phyloP scores from a whole-genome alignment of 2,113 vertebrate species.

The Coptodon bakossiorum region DNA sequence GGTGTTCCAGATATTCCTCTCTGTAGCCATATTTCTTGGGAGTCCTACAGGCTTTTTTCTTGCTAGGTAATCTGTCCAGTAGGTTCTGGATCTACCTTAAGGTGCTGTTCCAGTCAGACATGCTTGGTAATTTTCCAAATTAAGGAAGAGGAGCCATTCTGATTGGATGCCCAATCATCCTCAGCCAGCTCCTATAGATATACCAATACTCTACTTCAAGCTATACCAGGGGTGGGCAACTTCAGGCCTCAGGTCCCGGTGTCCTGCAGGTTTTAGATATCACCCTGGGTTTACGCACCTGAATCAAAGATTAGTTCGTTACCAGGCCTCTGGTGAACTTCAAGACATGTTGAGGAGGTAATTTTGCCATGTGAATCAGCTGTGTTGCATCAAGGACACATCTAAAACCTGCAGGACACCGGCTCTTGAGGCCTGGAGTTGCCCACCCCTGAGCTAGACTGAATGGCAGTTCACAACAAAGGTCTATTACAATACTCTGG shows the following conservation, averaged over 20 bases:
- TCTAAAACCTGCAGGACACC: neutral
- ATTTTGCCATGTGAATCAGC: neutral
- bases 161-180: neutral
- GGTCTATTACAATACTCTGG: neutral
- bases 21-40: neutral
- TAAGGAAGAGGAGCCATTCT: neutral
- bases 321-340: neutral
- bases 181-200: neutral
- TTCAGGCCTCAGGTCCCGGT: neutral
- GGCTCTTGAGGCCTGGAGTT: neutral
- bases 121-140: neutral
- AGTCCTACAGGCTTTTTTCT: neutral
- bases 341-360: neutral
- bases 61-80: neutral
- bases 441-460: neutral
- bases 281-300: neutral
- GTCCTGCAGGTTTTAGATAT: neutral
- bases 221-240: neutral
- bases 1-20: neutral
- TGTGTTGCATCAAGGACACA: neutral
- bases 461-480: neutral
- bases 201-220: neutral
- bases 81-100: neutral
- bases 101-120: neutral
- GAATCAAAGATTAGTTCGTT: neutral